phyloP scores from a whole-genome alignment of 2,888 invertebrate species.

The Pemphredon lugubris region DNA sequence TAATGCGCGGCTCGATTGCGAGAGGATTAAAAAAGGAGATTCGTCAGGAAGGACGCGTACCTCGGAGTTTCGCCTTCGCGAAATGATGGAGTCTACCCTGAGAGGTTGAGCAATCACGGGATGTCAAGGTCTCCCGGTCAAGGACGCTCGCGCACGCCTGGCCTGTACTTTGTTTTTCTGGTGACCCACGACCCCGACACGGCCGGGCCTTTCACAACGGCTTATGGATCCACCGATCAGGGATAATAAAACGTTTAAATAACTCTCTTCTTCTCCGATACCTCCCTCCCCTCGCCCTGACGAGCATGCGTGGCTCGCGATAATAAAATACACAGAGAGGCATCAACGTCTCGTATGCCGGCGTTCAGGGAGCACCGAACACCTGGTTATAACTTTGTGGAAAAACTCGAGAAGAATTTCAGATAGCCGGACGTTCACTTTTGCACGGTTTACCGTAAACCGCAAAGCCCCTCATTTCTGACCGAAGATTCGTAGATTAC shows the following conservation, averaged over 20 bases:
- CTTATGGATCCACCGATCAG: constrained; percentile 28
- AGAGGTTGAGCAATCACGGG: constrained; percentile 50
- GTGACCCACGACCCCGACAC: constrained; percentile 52
- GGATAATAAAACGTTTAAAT: constrained; percentile 55
- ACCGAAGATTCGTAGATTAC: too few species aligned
- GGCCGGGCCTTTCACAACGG: constrained; percentile 30
- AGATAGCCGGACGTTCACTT: not conserved
- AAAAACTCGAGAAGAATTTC: constrained; percentile 33
- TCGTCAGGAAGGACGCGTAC: not conserved
- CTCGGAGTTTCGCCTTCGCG: constrained; percentile 29
- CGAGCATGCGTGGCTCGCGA: constrained; percentile 8
- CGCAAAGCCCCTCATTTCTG: too few species aligned
- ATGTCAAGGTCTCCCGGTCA: constrained; percentile 64
- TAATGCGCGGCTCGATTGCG: too few species aligned
- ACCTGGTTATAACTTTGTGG: constrained; percentile 23
- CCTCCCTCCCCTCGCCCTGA: constrained; percentile 10
- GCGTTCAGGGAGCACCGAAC: constrained; percentile 5
- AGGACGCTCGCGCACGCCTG: constrained; percentile 50
- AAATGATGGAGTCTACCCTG: constrained; percentile 55
- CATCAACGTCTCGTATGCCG: not conserved
- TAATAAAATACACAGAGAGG: constrained; percentile 38
- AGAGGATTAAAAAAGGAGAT: too few species aligned
- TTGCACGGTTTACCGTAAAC: too few species aligned
- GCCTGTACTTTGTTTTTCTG: constrained; percentile 39
- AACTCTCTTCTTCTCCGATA: constrained; percentile 38